phyloP scores from a whole-genome alignment of 2,888 invertebrate species.

The Acanthosoma haemorrhoidale region DNA sequence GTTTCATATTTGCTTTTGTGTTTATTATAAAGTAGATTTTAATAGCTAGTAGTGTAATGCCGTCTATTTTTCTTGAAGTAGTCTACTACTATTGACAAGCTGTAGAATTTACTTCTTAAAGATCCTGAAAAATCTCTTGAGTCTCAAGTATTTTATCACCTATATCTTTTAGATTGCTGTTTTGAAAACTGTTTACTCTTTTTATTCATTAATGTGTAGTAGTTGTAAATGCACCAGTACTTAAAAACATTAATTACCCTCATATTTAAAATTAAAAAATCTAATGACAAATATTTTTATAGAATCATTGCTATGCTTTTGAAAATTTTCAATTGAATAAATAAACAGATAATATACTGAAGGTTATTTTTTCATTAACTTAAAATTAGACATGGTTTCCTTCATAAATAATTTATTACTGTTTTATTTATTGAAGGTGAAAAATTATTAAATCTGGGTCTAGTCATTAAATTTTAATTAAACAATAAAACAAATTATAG shows the following conservation, averaged over 20 bases:
- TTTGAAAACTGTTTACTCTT: background rate
- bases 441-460: no score
- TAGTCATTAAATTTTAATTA: no score
- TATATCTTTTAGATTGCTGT: background rate
- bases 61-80: slow-evolving; percentile 17
- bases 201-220: slow-evolving; percentile 21
- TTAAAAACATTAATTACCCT: no score
- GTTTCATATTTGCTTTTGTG: slow-evolving; percentile 31
- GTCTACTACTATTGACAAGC: slow-evolving; percentile 15
- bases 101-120: background rate
- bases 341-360: no score
- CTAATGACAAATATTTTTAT: background rate
- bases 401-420: no score
- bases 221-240: slow-evolving; percentile 3
- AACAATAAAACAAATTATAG: no score
- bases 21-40: slow-evolving; percentile 28
- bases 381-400: no score
- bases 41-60: slow-evolving; percentile 25
- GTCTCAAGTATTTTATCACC: slow-evolving; percentile 20
- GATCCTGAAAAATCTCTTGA: slow-evolving; percentile 22
- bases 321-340: no score
- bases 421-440: no score
- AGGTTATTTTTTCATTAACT: no score
- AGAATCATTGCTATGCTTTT: background rate
- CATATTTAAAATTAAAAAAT: background rate